These are phyloP conservation scores for Cerastoderma edule DNA, from an alignment of 2,888 invertebrate genomes.

Conservation along the genomic window DNA sequence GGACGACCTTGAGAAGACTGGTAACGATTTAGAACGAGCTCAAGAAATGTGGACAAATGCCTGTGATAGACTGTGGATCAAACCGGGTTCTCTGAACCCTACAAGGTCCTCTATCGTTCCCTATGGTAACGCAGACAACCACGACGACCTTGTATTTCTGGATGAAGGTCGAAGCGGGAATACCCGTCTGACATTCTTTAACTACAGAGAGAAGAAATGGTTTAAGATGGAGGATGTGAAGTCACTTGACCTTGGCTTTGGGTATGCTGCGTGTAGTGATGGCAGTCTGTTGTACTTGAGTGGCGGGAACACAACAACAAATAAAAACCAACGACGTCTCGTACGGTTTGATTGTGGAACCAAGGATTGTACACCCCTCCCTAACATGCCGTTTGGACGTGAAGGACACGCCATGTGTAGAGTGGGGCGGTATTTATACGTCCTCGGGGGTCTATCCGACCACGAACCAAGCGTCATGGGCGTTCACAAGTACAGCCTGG, in stretches of 20 bases:
- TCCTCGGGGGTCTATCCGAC: conserved; percentile 37
- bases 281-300: conserved; percentile 42
- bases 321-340: conserved; percentile 26
- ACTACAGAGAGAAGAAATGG: conserved; percentile 47
- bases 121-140: background rate
- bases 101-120: background rate
- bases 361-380: conserved; percentile 21
- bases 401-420: conserved; percentile 48
- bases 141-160: conserved; percentile 38
- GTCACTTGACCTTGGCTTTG: conserved; percentile 36
- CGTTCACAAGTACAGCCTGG: conserved; percentile 36
- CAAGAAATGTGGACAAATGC: conserved; percentile 21
- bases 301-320: conserved; percentile 34
- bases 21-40: conserved; percentile 2
- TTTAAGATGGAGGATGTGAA: conserved; percentile 18
- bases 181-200: conserved; percentile 35
- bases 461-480: background rate
- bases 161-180: conserved; percentile 36
- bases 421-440: conserved; percentile 35
- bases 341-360: conserved; percentile 27
- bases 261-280: conserved; percentile 42
- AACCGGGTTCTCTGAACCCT: background rate
- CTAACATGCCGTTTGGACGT: conserved; percentile 30
- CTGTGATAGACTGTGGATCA: conserved; percentile 39
- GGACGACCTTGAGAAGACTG: background rate